Evolutionary conservation across 2,888 invertebrate genomes (phyloP).

Genomic region (Macaria notata): DNA sequence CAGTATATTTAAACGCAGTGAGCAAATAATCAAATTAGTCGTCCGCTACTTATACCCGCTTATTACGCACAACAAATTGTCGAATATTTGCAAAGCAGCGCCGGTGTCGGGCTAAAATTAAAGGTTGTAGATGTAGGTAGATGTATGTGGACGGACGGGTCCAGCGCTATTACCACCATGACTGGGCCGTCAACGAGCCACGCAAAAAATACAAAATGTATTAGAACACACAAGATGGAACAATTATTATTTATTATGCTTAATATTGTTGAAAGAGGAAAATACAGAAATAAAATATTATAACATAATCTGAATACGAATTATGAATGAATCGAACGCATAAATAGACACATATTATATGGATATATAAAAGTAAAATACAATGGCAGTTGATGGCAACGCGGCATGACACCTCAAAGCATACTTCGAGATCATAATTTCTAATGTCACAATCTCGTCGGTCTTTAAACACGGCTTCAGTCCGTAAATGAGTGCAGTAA

Average conservation of each 20-base stretch:
- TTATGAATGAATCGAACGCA: too few species aligned
- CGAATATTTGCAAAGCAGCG: slow-evolving; percentile 24
- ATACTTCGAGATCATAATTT: too few species aligned
- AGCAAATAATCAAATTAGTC: slow-evolving; percentile 14
- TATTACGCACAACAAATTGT: slow-evolving; percentile 19
- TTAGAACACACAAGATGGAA: slow-evolving; percentile 19
- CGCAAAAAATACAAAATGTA: slow-evolving; percentile 39
- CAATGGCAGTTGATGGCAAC: too few species aligned
- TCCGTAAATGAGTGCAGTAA: too few species aligned
- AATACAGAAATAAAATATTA: too few species aligned
- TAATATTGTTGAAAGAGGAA: too few species aligned
- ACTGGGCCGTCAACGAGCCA: slow-evolving; percentile 30
- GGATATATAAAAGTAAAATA: too few species aligned
- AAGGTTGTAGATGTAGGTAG: slow-evolving; percentile 16
- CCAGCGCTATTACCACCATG: slow-evolving; percentile 26
- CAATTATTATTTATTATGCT: neutral
- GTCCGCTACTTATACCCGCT: slow-evolving; percentile 12
- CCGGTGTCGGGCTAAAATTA: slow-evolving; percentile 27
- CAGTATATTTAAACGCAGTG: neutral
- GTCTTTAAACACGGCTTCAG: too few species aligned
- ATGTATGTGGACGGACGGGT: slow-evolving; percentile 20
- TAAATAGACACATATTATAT: too few species aligned
- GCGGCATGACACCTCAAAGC: too few species aligned
- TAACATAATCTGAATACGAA: too few species aligned
- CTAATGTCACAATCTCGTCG: too few species aligned